Conservation (phyloP, 2,113 vertebrate genomes). For the Neolamprologus falcicula region DNA sequence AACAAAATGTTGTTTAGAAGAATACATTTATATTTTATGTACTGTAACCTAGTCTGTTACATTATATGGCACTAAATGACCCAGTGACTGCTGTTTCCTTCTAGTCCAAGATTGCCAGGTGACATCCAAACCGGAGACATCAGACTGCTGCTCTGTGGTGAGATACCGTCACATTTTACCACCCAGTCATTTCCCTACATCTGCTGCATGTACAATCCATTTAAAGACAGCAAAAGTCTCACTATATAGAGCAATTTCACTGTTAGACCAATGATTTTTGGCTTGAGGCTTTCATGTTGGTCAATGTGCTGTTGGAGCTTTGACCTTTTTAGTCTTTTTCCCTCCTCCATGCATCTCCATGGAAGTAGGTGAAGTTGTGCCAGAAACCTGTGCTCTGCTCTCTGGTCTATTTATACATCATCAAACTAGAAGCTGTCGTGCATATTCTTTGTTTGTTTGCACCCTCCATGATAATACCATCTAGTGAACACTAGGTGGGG, state of each 20-base stretch:
- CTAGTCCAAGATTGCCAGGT: conserved; percentile 19
- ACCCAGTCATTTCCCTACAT: neutral
- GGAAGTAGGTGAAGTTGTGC: neutral
- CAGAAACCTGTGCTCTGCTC: neutral
- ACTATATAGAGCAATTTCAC: neutral
- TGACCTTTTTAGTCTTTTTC: neutral
- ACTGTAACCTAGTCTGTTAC: neutral
- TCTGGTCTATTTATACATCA: neutral
- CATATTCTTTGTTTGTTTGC: neutral
- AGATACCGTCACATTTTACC: neutral
- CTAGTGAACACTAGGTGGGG: conserved; percentile 25
- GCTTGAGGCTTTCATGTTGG: neutral
- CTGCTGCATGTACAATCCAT: neutral
- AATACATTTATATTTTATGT: neutral
- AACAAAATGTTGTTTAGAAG: neutral
- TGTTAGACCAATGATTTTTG: neutral
- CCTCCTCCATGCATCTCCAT: neutral
- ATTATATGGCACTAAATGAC: neutral
- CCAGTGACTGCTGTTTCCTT: neutral
- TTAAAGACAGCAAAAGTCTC: neutral
- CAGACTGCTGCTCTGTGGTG: conserved; percentile 55
- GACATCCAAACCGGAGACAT: conserved; percentile 19
- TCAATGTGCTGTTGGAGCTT: neutral
- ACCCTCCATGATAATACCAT: neutral
- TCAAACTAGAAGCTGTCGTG: neutral